Conservation (phyloP, 2,888 invertebrate species). For the Cheilosia scutellata region DNA sequence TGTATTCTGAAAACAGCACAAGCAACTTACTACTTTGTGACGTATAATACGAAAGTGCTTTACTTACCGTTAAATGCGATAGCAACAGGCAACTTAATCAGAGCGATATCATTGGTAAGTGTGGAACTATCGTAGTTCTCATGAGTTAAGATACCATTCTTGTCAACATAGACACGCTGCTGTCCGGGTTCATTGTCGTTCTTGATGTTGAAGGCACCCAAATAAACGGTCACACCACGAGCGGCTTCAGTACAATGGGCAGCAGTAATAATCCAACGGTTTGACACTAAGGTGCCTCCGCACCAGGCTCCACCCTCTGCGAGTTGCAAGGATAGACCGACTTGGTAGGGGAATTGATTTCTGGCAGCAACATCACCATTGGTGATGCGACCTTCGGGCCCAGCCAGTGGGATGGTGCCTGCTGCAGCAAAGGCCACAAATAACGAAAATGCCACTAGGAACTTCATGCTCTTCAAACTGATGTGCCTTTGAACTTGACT, state of each 20-base stretch:
- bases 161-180: conserved; percentile 69
- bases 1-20: conserved; percentile 54
- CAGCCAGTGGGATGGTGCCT: conserved; percentile 70
- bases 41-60: background rate
- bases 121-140: conserved; percentile 69
- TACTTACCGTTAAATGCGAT: conserved; percentile 82
- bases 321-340: conserved; percentile 67
- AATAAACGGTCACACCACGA: conserved; percentile 74
- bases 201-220: conserved; percentile 77
- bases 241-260: conserved; percentile 77
- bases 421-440: conserved; percentile 71
- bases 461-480: conserved; percentile 73
- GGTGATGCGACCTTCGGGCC: conserved; percentile 75
- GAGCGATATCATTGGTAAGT: conserved; percentile 79
- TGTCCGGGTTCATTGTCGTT: conserved; percentile 73
- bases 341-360: conserved; percentile 77
- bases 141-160: conserved; percentile 76
- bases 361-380: conserved; percentile 76
- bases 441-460: conserved; percentile 68
- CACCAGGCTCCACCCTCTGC: conserved; percentile 76
- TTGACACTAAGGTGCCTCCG: conserved; percentile 78
- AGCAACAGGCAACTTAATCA: conserved; percentile 77
- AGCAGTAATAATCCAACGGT: conserved; percentile 79
- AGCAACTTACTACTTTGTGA: background rate
- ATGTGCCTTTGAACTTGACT: background rate